Conservation (phyloP, 1,140 invertebrate genomes). For the Sinella curviseta region DNA sequence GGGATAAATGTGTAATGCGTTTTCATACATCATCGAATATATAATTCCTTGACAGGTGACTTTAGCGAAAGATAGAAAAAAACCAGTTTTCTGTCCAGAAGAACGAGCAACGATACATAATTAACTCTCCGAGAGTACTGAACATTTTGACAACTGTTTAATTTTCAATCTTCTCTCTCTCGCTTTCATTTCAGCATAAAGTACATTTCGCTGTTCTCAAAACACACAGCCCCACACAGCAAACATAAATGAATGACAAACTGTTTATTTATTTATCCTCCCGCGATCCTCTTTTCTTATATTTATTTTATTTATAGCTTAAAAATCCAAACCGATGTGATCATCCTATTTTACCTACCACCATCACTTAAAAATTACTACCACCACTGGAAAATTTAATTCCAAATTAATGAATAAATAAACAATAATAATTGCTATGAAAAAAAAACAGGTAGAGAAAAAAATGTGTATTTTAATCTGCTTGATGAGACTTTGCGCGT, state of each 20-base stretch:
- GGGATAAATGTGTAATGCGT: neutral
- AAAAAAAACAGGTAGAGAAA: too few relatives aligned
- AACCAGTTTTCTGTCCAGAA: conserved; percentile 25
- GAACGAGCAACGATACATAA: conserved; percentile 6
- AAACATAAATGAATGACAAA: neutral
- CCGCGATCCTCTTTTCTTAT: neutral
- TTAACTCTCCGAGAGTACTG: conserved; percentile 2
- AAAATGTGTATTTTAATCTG: too few relatives aligned
- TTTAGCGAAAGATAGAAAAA: neutral
- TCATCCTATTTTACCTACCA: too few relatives aligned
- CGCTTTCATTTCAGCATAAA: neutral
- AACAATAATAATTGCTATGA: too few relatives aligned
- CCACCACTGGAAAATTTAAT: too few relatives aligned
- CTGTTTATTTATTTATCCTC: neutral
- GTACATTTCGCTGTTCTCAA: neutral
- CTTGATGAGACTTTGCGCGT: too few relatives aligned
- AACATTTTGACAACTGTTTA: conserved; percentile 16
- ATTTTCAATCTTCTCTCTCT: conserved; percentile 17
- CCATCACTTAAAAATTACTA: too few relatives aligned
- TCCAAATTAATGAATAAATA: too few relatives aligned
- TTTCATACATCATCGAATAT: conserved; percentile 22
- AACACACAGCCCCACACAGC: neutral
- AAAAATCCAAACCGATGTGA: too few relatives aligned
- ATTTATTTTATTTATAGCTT: too few relatives aligned
- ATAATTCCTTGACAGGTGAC: conserved; percentile 24